These are phyloP conservation scores for Popillia japonica DNA, from an alignment of 1,140 invertebrate species.

Conservation along the genomic window DNA sequence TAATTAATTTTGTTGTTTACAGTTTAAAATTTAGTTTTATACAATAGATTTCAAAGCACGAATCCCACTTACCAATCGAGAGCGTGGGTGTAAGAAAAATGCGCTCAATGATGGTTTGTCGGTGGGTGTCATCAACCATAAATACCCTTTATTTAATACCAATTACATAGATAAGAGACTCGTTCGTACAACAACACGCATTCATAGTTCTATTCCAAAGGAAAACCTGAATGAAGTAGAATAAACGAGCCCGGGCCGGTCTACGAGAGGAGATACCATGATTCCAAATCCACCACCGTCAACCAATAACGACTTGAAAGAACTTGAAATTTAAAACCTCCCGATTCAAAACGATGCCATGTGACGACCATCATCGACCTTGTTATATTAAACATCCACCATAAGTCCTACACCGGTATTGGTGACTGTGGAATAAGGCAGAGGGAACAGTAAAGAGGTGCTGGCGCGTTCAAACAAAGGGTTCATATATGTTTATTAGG, in stretches of 20 bases:
- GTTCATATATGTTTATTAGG: constrained; percentile 60
- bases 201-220: not conserved
- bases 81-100: no score
- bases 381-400: constrained; percentile 41
- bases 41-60: no score
- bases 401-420: not conserved
- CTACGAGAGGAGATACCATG: not conserved
- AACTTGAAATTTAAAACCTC: constrained; percentile 43
- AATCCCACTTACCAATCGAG: no score
- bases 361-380: constrained; percentile 2
- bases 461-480: constrained; percentile 54
- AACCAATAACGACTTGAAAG: constrained; percentile 13
- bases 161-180: constrained; percentile 42
- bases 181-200: constrained; percentile 9
- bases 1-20: no score
- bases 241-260: not conserved
- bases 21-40: no score
- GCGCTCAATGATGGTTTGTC: no score
- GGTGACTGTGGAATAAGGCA: not conserved
- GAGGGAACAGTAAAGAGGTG: not conserved
- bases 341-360: constrained; percentile 37
- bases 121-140: not conserved
- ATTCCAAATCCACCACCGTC: no score
- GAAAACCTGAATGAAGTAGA: constrained; percentile 41
- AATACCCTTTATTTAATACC: constrained; percentile 41